Percentiles rank a stretch among this genome's conserved stretches.
phyloP scores from a whole-genome alignment of 2,797 vertebrate species.

The Botia kubotai region DNA sequence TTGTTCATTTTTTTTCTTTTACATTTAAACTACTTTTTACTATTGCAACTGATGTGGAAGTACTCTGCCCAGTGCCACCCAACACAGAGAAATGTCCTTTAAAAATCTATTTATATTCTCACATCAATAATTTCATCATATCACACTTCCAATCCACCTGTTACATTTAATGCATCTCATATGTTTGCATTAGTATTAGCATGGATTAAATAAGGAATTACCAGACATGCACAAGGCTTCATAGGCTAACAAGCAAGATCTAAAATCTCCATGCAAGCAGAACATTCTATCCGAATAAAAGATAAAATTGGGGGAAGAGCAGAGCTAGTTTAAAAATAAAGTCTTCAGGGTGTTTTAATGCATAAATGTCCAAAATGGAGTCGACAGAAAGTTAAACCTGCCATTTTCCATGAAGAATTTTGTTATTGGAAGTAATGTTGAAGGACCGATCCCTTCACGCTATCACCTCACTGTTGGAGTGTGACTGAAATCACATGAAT shows the following conservation, averaged over 20 bases:
- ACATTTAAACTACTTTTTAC: not conserved
- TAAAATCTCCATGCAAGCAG: conserved; percentile 3
- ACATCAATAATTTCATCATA: conserved; percentile 3
- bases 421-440: conserved; percentile 14
- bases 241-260: not conserved
- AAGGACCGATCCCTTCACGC: conserved; percentile 6
- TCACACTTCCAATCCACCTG: not conserved
- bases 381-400: conserved; percentile 30
- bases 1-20: not conserved
- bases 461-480: conserved; percentile 10
- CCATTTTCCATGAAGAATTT: conserved; percentile 22
- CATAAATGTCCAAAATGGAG: conserved; percentile 26
- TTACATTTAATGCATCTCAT: not conserved
- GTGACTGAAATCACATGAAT: conserved; percentile 33
- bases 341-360: not conserved
- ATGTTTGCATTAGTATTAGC: not conserved
- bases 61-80: not conserved
- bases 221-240: not conserved
- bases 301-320: not conserved
- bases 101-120: conserved; percentile 4
- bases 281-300: conserved; percentile 23
- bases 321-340: conserved; percentile 21
- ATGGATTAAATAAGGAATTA: not conserved
- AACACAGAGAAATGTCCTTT: not conserved
- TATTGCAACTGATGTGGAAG: not conserved